Conservation (phyloP, 2,113 vertebrate genomes). For the Poeciliopsis turrubarensis region DNA sequence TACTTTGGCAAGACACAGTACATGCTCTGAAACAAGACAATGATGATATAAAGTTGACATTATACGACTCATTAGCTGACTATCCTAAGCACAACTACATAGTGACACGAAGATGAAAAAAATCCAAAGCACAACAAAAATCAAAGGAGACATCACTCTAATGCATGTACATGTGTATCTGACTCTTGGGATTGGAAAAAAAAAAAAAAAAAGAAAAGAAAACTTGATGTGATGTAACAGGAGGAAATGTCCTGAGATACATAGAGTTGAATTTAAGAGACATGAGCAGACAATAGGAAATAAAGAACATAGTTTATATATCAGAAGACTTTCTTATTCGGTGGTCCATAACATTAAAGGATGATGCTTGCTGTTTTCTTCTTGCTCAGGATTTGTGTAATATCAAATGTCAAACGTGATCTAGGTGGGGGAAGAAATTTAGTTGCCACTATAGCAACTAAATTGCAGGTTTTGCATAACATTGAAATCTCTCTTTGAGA, state of each 20-base stretch:
- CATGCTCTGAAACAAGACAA: neutral
- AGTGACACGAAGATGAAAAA: neutral
- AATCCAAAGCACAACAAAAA: neutral
- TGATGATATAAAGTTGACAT: too few species aligned
- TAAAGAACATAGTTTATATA: conserved; percentile 10
- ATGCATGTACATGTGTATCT: neutral
- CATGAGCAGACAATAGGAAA: conserved; percentile 12
- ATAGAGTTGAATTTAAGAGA: conserved; percentile 24
- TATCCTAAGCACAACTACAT: neutral
- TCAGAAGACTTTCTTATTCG: conserved; percentile 20
- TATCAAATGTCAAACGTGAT: conserved; percentile 21
- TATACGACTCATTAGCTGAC: neutral
- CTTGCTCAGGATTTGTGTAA: conserved; percentile 10
- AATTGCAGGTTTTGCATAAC: conserved; percentile 4
- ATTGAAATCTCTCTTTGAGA: neutral
- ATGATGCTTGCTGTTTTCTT: conserved; percentile 15
- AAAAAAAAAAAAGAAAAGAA: conserved; percentile 43
- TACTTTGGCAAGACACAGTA: neutral
- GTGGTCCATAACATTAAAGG: conserved; percentile 26
- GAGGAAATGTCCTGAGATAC: conserved; percentile 51
- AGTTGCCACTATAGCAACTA: conserved; percentile 40
- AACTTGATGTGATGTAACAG: conserved; percentile 73
- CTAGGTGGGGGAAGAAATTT: conserved; percentile 44
- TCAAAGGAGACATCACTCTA: neutral
- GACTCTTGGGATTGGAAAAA: conserved; percentile 33